These are phyloP conservation scores for Hermodice carunculata DNA, from an alignment of 2,888 invertebrate genomes.

Conservation along the genomic window DNA sequence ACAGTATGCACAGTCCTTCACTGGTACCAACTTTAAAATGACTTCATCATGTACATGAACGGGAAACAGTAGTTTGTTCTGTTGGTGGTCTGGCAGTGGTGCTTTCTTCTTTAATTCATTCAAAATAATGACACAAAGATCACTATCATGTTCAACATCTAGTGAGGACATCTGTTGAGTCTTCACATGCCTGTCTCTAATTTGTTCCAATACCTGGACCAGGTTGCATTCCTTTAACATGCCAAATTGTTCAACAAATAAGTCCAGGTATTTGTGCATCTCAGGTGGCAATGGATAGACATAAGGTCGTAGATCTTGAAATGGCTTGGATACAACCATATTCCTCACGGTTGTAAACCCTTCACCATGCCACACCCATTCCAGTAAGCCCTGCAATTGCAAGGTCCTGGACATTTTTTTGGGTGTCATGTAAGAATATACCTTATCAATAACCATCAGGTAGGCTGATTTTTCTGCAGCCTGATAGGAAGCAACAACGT, in stretches of 20 bases:
- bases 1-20: slow-evolving; percentile 40
- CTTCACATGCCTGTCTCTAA: too few species aligned
- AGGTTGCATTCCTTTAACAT: too few species aligned
- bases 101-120: too few species aligned
- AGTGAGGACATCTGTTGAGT: too few species aligned
- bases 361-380: slow-evolving; percentile 47
- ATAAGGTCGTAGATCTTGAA: slow-evolving; percentile 40
- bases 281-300: slow-evolving; percentile 34
- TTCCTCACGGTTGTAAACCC: slow-evolving; percentile 32
- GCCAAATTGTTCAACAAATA: too few species aligned
- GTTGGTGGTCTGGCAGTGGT: too few species aligned
- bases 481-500: slow-evolving; percentile 24
- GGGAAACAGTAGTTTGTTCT: slow-evolving; percentile 5
- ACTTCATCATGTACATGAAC: not conserved
- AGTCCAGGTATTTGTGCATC: too few species aligned
- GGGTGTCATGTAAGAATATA: slow-evolving; percentile 28
- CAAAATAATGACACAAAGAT: too few species aligned
- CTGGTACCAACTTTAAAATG: slow-evolving; percentile 27
- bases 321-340: slow-evolving; percentile 17
- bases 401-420: slow-evolving; percentile 2
- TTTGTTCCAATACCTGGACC: too few species aligned
- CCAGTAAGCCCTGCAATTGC: not conserved
- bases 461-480: slow-evolving; percentile 31
- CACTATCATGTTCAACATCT: too few species aligned
- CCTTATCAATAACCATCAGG: slow-evolving; percentile 27